phyloP scores from a whole-genome alignment of 2,888 invertebrate genomes.

The Lobophora halterata region DNA sequence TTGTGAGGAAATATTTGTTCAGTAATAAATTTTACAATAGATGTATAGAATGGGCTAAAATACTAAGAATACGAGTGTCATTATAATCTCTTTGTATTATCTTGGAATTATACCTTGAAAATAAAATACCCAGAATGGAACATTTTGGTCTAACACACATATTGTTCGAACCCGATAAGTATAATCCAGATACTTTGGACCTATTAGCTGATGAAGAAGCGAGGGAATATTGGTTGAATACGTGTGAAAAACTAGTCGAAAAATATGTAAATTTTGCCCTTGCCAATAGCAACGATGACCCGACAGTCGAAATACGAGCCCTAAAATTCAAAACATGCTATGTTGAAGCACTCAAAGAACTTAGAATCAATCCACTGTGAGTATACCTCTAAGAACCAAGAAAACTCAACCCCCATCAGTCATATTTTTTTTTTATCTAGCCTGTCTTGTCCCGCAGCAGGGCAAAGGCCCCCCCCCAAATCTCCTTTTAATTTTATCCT shows the following conservation, averaged over 20 bases:
- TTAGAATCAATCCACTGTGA: constrained; percentile 90
- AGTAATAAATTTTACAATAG: constrained; percentile 55
- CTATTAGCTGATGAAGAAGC: constrained; percentile 92
- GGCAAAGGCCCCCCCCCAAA: too few species aligned
- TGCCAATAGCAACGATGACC: constrained; percentile 84
- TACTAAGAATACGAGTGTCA: constrained; percentile 42
- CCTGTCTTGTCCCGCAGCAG: too few species aligned
- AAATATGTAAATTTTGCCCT: constrained; percentile 93
- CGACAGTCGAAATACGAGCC: constrained; percentile 89
- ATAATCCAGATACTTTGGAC: constrained; percentile 96
- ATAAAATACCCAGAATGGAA: constrained; percentile 56
- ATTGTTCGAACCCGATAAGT: constrained; percentile 87
- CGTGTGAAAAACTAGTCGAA: constrained; percentile 92
- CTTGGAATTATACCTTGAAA: constrained; percentile 7
- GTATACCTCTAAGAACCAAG: too few species aligned
- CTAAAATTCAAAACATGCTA: constrained; percentile 91
- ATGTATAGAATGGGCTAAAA: constrained; percentile 56
- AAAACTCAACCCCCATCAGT: too few species aligned
- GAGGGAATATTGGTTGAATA: constrained; percentile 94
- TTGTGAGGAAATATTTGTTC: constrained; percentile 50
- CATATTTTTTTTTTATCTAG: too few species aligned
- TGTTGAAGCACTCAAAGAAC: constrained; percentile 87
- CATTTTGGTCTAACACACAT: constrained; percentile 78
- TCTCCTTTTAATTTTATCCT: too few species aligned
- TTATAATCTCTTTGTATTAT: too few species aligned